phyloP scores from a whole-genome alignment of 2,888 invertebrate genomes.

The Leptopilina syphax region DNA sequence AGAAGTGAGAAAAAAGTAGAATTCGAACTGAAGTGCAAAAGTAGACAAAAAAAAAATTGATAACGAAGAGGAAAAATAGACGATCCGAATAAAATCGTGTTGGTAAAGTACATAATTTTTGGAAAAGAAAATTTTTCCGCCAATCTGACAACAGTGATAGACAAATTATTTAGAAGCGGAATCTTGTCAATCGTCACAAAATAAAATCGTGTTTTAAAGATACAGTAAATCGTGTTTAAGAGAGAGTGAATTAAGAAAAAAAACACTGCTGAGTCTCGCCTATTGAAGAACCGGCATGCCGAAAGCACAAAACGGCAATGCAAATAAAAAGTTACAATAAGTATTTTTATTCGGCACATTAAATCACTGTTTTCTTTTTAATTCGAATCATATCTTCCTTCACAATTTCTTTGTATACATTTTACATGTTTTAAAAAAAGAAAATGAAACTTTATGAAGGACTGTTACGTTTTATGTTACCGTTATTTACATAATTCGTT shows the following conservation, averaged over 20 bases:
- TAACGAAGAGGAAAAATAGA: too few relatives aligned
- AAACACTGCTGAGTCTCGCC: constrained; percentile 18
- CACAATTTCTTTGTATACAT: constrained; percentile 21
- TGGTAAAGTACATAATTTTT: neutral
- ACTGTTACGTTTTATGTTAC: constrained; percentile 49
- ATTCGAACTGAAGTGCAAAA: too few relatives aligned
- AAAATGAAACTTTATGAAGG: constrained; percentile 41
- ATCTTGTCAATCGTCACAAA: constrained; percentile 41
- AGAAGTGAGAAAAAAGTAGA: neutral
- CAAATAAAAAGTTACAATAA: constrained; percentile 59
- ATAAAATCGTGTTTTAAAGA: constrained; percentile 9
- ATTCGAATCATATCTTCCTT: constrained; percentile 38
- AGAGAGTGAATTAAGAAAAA: too few relatives aligned
- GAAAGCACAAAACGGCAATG: constrained; percentile 56
- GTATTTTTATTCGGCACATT: constrained; percentile 57
- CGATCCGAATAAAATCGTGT: too few relatives aligned
- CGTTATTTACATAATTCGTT: constrained; percentile 49
- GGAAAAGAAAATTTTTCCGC: neutral
- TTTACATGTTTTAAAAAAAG: constrained; percentile 10
- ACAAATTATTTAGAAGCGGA: constrained; percentile 33
- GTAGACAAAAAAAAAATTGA: too few relatives aligned
- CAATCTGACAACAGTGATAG: constrained; percentile 26
- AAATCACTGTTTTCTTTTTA: constrained; percentile 40
- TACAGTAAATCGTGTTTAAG: constrained; percentile 5
- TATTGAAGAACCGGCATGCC: constrained; percentile 40